Conservation (phyloP, 2,797 vertebrate genomes). For the Microcaecilia unicolor region DNA sequence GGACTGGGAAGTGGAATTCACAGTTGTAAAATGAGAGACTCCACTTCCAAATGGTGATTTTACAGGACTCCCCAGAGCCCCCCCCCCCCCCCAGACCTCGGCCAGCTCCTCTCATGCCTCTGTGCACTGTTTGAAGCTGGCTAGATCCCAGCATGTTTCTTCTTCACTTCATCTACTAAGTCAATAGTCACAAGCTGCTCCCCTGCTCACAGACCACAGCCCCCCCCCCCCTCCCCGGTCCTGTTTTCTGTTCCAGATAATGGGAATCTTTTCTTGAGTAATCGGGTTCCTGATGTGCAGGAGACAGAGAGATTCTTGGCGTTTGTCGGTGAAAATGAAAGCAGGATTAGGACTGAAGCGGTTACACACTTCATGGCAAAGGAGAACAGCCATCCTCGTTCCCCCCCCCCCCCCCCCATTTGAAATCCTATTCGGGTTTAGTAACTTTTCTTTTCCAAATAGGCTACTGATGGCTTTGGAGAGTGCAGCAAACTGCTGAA, state of each 20-base stretch:
- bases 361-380: constrained; percentile 83
- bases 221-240: constrained; percentile 52
- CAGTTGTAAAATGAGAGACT: too few species aligned
- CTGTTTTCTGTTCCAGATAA: constrained; percentile 71
- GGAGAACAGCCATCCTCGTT: constrained; percentile 74
- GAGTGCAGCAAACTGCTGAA: constrained; percentile 44
- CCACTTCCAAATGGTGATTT: too few species aligned
- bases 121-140: background rate
- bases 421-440: constrained; percentile 64
- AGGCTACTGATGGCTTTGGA: constrained; percentile 62
- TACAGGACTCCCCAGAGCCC: too few species aligned
- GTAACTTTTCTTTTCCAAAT: constrained; percentile 83
- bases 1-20: too few species aligned
- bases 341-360: constrained; percentile 82
- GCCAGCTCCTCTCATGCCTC: too few species aligned
- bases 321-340: constrained; percentile 93
- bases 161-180: constrained; percentile 64
- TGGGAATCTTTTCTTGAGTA: constrained; percentile 81
- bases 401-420: too few species aligned
- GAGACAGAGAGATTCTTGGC: constrained; percentile 84
- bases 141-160: constrained; percentile 42
- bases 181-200: constrained; percentile 47
- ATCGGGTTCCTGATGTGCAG: constrained; percentile 85
- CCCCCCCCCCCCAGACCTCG: too few species aligned
- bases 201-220: constrained; percentile 41